Percentiles rank a stretch among this genome's conserved stretches.
phyloP scores from a whole-genome alignment of 2,797 vertebrate species.

The Ispidina lecontei region DNA sequence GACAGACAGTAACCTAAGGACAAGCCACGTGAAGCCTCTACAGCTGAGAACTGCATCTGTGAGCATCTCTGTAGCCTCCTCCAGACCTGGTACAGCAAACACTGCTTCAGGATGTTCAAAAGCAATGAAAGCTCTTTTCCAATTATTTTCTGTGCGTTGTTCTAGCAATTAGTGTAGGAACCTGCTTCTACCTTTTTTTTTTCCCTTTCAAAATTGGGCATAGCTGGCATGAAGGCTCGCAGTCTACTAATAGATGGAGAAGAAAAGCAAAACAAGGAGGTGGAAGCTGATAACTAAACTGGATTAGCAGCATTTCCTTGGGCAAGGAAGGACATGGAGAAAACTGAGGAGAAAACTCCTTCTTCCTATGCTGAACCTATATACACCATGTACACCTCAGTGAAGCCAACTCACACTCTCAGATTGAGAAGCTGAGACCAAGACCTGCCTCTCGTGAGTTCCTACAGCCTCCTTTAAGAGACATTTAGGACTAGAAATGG shows the following conservation, averaged over 20 bases:
- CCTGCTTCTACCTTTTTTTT: neutral
- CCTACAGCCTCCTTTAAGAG: neutral
- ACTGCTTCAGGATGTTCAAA: neutral
- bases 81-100: neutral
- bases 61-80: neutral
- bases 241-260: neutral
- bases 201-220: neutral
- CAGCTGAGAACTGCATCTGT: neutral
- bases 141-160: neutral
- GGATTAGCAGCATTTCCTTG: neutral
- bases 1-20: neutral
- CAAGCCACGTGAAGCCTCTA: neutral
- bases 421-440: neutral
- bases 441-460: neutral
- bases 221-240: neutral
- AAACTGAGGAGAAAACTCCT: neutral
- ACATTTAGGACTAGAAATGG: neutral
- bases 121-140: neutral
- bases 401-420: neutral
- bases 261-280: neutral
- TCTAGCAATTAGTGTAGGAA: neutral
- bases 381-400: neutral
- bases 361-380: neutral
- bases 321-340: neutral
- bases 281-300: neutral